phyloP scores from a whole-genome alignment of 2,113 vertebrate species.

The Etheostoma spectabile region DNA sequence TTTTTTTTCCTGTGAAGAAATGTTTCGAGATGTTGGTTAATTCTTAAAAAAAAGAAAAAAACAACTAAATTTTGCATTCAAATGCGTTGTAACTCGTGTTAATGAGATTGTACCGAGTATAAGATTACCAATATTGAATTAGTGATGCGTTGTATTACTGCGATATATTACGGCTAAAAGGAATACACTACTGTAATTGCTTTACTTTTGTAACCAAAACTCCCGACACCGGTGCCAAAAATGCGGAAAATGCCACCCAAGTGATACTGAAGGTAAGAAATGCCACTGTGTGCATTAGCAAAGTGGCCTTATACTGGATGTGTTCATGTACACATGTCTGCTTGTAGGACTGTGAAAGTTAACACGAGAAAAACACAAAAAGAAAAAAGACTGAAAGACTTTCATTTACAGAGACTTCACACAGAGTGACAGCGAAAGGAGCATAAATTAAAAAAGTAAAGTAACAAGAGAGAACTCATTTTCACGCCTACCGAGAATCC shows the following conservation, averaged over 20 bases:
- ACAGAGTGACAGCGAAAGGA: not conserved
- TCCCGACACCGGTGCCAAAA: not conserved
- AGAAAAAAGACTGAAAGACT: constrained; percentile 3
- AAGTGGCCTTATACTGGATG: not conserved
- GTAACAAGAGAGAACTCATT: constrained; percentile 44
- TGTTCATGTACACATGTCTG: constrained; percentile 23
- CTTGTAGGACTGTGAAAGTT: constrained; percentile 1
- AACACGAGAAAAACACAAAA: not conserved
- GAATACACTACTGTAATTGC: too few species aligned
- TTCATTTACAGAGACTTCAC: not conserved
- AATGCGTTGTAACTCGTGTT: too few species aligned
- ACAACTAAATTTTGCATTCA: too few species aligned
- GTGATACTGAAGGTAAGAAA: constrained; percentile 49
- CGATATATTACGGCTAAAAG: too few species aligned
- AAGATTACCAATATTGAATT: too few species aligned
- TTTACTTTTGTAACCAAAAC: too few species aligned
- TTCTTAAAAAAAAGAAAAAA: too few species aligned
- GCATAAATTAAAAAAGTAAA: constrained; percentile 3
- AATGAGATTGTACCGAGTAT: too few species aligned
- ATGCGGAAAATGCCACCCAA: constrained; percentile 49
- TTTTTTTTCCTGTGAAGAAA: too few species aligned
- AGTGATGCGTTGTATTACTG: too few species aligned
- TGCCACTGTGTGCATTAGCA: constrained; percentile 12
- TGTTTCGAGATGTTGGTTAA: too few species aligned
- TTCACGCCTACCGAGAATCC: constrained; percentile 47